phyloP scores from a whole-genome alignment of 2,888 invertebrate genomes.

The Cataglyphis albicans region DNA sequence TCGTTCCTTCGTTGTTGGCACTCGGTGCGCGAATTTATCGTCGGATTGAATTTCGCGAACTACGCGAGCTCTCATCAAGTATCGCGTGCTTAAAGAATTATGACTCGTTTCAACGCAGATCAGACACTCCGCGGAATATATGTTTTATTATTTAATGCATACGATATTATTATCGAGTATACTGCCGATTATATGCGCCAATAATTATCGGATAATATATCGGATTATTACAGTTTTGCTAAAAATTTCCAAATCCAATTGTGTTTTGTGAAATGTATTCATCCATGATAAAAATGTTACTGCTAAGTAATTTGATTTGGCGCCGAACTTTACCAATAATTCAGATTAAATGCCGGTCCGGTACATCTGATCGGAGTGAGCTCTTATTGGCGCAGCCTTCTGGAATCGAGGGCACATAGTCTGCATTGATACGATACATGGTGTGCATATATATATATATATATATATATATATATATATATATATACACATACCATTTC shows the following conservation, averaged over 20 bases:
- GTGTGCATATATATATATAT: constrained; percentile 13
- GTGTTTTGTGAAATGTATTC: not conserved
- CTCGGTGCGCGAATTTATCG: constrained; percentile 52
- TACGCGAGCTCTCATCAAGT: constrained; percentile 33
- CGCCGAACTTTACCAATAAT: not conserved
- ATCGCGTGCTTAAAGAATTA: constrained; percentile 28
- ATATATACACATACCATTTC: not conserved
- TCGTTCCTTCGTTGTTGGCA: constrained; percentile 66
- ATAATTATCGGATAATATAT: not conserved
- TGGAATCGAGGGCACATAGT: constrained; percentile 39
- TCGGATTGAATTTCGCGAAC: constrained; percentile 32
- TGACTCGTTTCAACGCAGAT: constrained; percentile 19
- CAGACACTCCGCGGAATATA: not conserved
- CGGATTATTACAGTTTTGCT: not conserved
- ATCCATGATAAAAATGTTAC: not conserved
- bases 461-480: not conserved
- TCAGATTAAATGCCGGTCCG: not conserved
- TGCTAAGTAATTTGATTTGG: not conserved
- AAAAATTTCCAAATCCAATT: not conserved
- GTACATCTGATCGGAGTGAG: constrained; percentile 7
- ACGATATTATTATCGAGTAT: not conserved
- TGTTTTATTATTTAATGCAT: not conserved
- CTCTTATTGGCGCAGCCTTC: constrained; percentile 16
- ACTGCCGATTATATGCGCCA: not conserved
- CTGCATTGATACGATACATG: constrained; percentile 33